Conservation (phyloP, 2,888 invertebrate genomes). For the Theristus sp. region DNA sequence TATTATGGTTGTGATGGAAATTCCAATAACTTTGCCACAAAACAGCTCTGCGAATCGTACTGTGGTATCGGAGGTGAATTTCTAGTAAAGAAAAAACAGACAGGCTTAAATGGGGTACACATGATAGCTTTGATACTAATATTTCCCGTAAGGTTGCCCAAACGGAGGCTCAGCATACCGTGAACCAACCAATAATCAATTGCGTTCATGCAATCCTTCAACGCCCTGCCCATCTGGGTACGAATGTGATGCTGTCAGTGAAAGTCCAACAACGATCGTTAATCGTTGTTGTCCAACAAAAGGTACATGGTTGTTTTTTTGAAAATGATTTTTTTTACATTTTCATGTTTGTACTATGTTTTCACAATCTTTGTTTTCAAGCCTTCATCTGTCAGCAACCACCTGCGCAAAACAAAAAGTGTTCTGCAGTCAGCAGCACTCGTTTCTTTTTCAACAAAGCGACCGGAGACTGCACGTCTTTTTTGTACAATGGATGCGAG, state of each 20-base stretch:
- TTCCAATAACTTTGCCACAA: slow-evolving; percentile 24
- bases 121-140: background rate
- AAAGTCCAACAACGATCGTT: background rate
- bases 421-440: background rate
- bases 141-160: background rate
- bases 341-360: background rate
- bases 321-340: background rate
- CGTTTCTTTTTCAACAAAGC: background rate
- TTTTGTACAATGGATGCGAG: background rate
- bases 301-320: background rate
- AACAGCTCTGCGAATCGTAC: slow-evolving; percentile 22
- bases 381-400: background rate
- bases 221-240: background rate
- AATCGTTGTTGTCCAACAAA: background rate
- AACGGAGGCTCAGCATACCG: background rate
- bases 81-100: no score
- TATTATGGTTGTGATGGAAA: slow-evolving; percentile 27
- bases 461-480: background rate
- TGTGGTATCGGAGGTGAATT: slow-evolving; percentile 11
- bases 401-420: background rate
- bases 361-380: no score
- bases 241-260: background rate
- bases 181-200: background rate
- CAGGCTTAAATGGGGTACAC: background rate
- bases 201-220: background rate